Evolutionary conservation across 2,888 invertebrate genomes (phyloP).

Genomic region (Lithophane ornitopus): DNA sequence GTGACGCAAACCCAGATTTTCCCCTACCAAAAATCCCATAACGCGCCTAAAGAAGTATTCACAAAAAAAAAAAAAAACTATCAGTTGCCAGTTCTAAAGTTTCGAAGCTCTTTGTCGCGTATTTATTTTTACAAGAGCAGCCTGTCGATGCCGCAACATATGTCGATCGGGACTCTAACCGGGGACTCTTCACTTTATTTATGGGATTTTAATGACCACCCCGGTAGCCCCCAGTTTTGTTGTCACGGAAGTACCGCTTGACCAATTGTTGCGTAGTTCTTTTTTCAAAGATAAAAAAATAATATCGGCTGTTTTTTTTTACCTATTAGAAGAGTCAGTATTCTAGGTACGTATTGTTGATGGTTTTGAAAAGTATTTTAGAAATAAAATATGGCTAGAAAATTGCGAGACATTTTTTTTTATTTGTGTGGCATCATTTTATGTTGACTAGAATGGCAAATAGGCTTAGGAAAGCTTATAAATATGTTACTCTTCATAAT

Average conservation of each 20-base stretch:
- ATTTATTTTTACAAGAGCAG: conserved; percentile 79
- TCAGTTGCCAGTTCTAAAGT: conserved; percentile 44
- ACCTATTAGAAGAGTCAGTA: fast-evolving
- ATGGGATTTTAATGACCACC: conserved; percentile 87
- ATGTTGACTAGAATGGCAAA: neutral
- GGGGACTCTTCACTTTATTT: conserved; percentile 81
- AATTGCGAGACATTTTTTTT: neutral
- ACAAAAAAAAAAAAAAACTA: neutral
- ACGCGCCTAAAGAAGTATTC: too few species aligned
- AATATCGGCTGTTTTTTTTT: neutral
- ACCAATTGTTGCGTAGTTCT: conserved; percentile 55
- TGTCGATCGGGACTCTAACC: conserved; percentile 78
- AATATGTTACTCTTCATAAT: neutral
- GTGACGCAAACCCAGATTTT: neutral
- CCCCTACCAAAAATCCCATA: neutral
- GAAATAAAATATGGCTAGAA: neutral
- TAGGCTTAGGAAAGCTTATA: neutral
- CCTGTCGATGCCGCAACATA: conserved; percentile 82
- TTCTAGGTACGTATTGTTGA: neutral
- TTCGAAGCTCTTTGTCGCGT: conserved; percentile 51
- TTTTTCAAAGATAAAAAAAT: conserved; percentile 27
- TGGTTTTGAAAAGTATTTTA: neutral
- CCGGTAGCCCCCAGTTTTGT: conserved; percentile 70
- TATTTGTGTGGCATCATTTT: neutral
- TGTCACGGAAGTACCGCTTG: conserved; percentile 66